These are phyloP conservation scores for Habrosyne pyritoides DNA, from an alignment of 2,888 invertebrate species.

Conservation along the genomic window DNA sequence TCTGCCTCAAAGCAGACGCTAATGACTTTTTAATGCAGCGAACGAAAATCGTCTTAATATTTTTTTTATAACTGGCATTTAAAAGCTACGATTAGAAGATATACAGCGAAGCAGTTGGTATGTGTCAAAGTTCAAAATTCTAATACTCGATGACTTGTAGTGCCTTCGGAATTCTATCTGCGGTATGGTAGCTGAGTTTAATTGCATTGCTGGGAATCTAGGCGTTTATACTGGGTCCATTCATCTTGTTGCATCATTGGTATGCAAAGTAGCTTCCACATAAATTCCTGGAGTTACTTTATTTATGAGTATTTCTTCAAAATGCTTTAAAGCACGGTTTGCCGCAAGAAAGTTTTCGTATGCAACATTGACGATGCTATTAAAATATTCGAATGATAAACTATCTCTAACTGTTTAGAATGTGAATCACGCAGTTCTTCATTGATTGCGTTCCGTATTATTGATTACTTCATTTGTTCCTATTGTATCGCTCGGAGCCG, in stretches of 20 bases:
- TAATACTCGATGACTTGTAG: conserved; percentile 11
- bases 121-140: conserved; percentile 40
- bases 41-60: conserved; percentile 7
- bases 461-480: conserved; percentile 44
- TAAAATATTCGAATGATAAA: conserved; percentile 32
- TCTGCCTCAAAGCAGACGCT: neutral
- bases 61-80: neutral
- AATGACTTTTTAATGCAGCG: neutral
- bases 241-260: conserved; percentile 13
- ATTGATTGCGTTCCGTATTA: conserved; percentile 33
- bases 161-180: conserved; percentile 13
- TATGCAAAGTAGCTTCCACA: neutral
- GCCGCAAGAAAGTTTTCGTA: conserved; percentile 1
- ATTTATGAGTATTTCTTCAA: conserved; percentile 18
- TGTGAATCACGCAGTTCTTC: conserved; percentile 34
- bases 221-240: conserved; percentile 16
- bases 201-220: conserved; percentile 26
- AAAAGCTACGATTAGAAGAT: neutral
- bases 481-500: conserved; percentile 29
- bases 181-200: conserved; percentile 16
- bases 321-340: conserved; percentile 17
- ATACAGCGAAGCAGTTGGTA: conserved; percentile 16
- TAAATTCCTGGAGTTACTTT: conserved; percentile 4
- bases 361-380: conserved; percentile 21
- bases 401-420: conserved; percentile 28